Conservation (phyloP, 2,113 vertebrate genomes). For the Hystrix cristata region DNA sequence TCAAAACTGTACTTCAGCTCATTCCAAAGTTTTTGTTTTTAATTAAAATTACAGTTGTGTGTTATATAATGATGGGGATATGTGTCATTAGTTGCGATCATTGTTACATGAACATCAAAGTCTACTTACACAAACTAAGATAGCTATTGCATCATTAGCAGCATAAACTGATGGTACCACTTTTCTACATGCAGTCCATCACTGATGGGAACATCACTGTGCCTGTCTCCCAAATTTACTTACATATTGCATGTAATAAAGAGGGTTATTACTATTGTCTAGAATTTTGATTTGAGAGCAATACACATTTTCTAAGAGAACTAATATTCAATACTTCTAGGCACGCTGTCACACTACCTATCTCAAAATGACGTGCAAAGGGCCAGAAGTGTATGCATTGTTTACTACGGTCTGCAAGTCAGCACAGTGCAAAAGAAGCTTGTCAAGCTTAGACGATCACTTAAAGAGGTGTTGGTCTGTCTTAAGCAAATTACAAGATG, state of each 20-base stretch:
- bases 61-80: background rate
- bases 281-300: slow-evolving; percentile 26
- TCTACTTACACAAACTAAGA: background rate
- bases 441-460: background rate
- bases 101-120: background rate
- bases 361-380: background rate
- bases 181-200: background rate
- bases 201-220: background rate
- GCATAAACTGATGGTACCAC: background rate
- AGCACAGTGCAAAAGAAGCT: background rate
- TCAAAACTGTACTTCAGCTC: background rate
- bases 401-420: background rate
- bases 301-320: background rate
- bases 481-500: slow-evolving; percentile 2
- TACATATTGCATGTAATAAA: background rate
- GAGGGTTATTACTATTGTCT: background rate
- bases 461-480: background rate
- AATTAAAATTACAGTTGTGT: background rate
- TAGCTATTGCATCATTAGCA: background rate
- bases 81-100: background rate
- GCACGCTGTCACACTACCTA: background rate
- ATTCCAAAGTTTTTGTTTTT: background rate
- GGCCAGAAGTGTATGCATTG: background rate
- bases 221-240: background rate
- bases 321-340: background rate